phyloP scores from a whole-genome alignment of 2,113 vertebrate species.

The Martes martes region DNA sequence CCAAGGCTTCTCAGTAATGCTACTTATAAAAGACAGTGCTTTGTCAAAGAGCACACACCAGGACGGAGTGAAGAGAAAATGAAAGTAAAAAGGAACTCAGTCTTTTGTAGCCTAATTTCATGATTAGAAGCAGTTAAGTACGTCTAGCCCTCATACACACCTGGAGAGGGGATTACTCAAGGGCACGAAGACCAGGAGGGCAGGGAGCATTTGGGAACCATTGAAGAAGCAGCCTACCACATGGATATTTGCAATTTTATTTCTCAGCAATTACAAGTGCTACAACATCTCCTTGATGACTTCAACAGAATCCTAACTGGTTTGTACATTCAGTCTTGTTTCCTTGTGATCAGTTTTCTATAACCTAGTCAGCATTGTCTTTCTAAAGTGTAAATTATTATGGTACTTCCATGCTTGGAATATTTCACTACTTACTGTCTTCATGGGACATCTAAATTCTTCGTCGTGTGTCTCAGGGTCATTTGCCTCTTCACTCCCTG shows the following conservation, averaged over 20 bases:
- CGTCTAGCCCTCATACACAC: not conserved
- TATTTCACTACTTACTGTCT: not conserved
- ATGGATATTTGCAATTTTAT: not conserved
- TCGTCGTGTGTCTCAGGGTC: not conserved
- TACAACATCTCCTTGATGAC: not conserved
- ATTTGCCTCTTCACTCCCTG: not conserved
- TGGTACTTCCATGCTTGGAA: not conserved
- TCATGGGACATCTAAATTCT: not conserved
- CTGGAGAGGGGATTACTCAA: not conserved
- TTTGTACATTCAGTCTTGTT: not conserved
- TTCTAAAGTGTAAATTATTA: not conserved
- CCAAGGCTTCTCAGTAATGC: not conserved
- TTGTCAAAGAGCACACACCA: not conserved
- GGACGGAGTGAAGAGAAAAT: not conserved
- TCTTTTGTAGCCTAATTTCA: not conserved
- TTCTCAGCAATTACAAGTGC: not conserved
- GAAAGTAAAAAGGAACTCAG: not conserved
- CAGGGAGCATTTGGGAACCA: not conserved
- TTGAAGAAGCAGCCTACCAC: not conserved
- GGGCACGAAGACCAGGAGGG: not conserved
- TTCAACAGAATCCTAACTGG: not conserved
- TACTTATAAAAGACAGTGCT: not conserved
- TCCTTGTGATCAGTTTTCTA: not conserved
- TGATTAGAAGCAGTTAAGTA: not conserved
- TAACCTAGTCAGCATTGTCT: not conserved